Evolutionary conservation across 2,888 invertebrate species (phyloP).

Genomic region (Orthonevra nobilis): DNA sequence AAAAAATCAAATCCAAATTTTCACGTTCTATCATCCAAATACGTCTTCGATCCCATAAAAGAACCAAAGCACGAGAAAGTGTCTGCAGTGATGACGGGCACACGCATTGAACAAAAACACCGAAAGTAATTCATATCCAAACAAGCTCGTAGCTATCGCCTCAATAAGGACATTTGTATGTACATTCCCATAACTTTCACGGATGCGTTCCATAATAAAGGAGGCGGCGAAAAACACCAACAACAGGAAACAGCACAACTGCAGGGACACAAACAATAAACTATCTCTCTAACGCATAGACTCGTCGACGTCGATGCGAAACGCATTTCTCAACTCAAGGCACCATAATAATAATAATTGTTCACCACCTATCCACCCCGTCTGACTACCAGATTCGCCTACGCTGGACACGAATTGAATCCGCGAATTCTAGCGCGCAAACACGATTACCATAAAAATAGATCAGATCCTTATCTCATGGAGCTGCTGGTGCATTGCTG

Average conservation of each 20-base stretch:
- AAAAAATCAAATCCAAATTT: too few relatives aligned
- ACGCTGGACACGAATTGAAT: conserved; percentile 26
- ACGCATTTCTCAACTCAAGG: conserved; percentile 45
- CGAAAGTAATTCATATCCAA: too few relatives aligned
- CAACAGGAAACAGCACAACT: conserved; percentile 39
- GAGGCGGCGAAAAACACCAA: conserved; percentile 49
- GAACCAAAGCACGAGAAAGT: too few relatives aligned
- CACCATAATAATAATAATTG: conserved; percentile 55
- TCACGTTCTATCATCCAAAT: too few relatives aligned
- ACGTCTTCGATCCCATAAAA: too few relatives aligned
- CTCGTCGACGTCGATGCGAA: conserved; percentile 46
- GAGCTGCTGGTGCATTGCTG: conserved; percentile 35
- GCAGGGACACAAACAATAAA: conserved; percentile 53
- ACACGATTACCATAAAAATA: conserved; percentile 70
- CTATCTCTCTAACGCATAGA: conserved; percentile 55
- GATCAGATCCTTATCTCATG: conserved; percentile 63
- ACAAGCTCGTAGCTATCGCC: too few relatives aligned
- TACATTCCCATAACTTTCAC: conserved; percentile 48
- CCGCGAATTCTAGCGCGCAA: conserved; percentile 32
- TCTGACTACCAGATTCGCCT: conserved; percentile 38
- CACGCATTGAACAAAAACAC: too few relatives aligned
- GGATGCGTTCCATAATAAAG: conserved; percentile 24
- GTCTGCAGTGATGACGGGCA: too few relatives aligned
- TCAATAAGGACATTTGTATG: conserved; percentile 8
- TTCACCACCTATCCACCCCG: conserved; percentile 27